Percentiles rank a stretch among this genome's conserved stretches.
Evolutionary conservation across 2,888 invertebrate species (phyloP).

Genomic region (Euphydryas editha): DNA sequence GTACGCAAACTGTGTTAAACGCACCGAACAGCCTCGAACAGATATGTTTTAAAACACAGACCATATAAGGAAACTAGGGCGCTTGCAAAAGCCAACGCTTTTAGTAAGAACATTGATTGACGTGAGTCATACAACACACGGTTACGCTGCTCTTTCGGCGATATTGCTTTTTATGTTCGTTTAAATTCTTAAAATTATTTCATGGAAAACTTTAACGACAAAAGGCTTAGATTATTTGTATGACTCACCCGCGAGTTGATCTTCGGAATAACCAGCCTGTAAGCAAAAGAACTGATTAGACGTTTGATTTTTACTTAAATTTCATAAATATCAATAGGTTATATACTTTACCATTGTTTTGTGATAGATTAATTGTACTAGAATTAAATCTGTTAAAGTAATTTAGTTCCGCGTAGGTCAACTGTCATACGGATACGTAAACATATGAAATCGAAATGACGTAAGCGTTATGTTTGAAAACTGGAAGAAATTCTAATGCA

Average conservation of each 20-base stretch:
- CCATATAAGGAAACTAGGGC: constrained; percentile 85
- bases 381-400: constrained; percentile 5
- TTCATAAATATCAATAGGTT: not conserved
- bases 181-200: not conserved
- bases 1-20: constrained; percentile 51
- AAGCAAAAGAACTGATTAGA: constrained; percentile 55
- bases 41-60: constrained; percentile 80
- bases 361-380: not conserved
- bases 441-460: constrained; percentile 15
- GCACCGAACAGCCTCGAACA: constrained; percentile 50
- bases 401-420: constrained; percentile 21
- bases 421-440: constrained; percentile 30
- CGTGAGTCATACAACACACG: constrained; percentile 67
- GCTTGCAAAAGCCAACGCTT: constrained; percentile 73
- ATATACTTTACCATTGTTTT: constrained; percentile 27
- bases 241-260: constrained; percentile 95
- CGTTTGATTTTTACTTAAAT: not conserved
- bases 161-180: constrained; percentile 9
- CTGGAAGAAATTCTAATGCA: constrained; percentile 11
- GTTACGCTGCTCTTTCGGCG: constrained; percentile 48
- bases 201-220: not conserved
- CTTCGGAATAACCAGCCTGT: constrained; percentile 94
- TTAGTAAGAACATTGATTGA: constrained; percentile 79
- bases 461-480: constrained; percentile 17
- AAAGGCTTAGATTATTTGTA: constrained; percentile 21